Base-by-base conservation (phyloP, 1,140 invertebrate species). In the Bombus impatiens region DNA sequence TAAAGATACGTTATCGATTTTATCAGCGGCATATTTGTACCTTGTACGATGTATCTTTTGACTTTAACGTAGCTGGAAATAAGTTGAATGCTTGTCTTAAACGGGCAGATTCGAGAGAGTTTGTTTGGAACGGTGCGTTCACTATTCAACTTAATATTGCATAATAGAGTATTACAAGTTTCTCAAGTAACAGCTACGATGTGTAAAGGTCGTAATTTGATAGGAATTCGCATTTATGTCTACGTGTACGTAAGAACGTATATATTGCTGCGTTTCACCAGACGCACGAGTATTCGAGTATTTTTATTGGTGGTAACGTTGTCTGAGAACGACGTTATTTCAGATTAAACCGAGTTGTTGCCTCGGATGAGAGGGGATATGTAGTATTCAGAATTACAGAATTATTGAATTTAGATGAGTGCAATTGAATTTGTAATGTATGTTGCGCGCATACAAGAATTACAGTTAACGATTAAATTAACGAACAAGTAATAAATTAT, bases 151-250 rank as follows among this genome's bases (percentile, higher is more conserved):
- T 65, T 42, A 25, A 65, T 32, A 59, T 42, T 65, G 28, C 28
- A 65, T 78, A 78, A 78, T 65, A 15, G n/a, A 22, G 25, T 13
- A 42, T 78, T 78, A 32, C 28, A n/a, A 32, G 37, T 28, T 78
- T 18, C 57, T 65, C n/a, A 10, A 65, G 37, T 8, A 62, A 59
- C 53, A n/a, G 13, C 40, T n/a, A 42, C 53, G 15, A 25, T 32
- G 12, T 22, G 37, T 62, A 40, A 37, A 78, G 37, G 35, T 78
- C 57, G 37, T 40, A 42, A 78, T 78, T 78, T 40, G 76, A 62
- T 78, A 32, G n/a, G 72, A 75, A 75, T 47, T 15, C n/a, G 0
- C 15, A 53, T 53, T 53, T 53, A 53, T 22, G 18, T 53, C 5
- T 47, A 10, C 42, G 47, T 32, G n/a, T 9, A 32, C 13, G 28